A percentile compares a stretch with the other conserved stretches of the same genome.
Evolutionary conservation across 2,113 vertebrate species (phyloP).

Genomic region (Raja brachyura): DNA sequence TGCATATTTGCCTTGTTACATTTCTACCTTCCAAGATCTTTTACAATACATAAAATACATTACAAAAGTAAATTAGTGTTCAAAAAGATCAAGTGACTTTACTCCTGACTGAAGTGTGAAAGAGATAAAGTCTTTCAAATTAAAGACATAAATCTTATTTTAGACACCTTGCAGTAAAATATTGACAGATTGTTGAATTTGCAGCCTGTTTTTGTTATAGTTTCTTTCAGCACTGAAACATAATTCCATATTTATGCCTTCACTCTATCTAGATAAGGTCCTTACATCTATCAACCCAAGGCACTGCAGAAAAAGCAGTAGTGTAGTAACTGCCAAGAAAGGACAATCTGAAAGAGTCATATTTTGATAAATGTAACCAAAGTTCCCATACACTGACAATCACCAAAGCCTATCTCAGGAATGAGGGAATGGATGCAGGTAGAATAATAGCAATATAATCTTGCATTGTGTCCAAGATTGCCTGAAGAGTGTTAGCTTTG

Average conservation of each 20-base stretch:
- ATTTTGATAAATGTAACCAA: not conserved
- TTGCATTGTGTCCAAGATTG: not conserved
- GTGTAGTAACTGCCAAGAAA: not conserved
- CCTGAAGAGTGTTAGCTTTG: not conserved
- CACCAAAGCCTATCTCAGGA: not conserved
- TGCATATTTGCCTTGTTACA: not conserved
- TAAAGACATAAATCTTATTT: conserved; percentile 3
- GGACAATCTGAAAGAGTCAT: not conserved
- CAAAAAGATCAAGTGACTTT: not conserved
- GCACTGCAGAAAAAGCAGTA: not conserved
- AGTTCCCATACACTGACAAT: not conserved
- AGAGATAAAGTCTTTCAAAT: not conserved
- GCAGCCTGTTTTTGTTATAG: not conserved
- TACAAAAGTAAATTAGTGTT: not conserved
- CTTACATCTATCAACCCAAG: not conserved
- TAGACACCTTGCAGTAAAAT: not conserved
- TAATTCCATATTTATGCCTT: not conserved
- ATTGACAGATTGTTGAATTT: not conserved
- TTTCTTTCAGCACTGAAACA: not conserved
- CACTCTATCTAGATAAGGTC: not conserved
- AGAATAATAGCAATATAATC: not conserved
- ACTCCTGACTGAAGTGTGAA: conserved; percentile 4
- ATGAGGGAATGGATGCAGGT: not conserved
- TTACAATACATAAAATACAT: not conserved
- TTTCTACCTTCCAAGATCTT: not conserved